phyloP scores from a whole-genome alignment of 2,888 invertebrate genomes.

The Amblyteles armatorius region DNA sequence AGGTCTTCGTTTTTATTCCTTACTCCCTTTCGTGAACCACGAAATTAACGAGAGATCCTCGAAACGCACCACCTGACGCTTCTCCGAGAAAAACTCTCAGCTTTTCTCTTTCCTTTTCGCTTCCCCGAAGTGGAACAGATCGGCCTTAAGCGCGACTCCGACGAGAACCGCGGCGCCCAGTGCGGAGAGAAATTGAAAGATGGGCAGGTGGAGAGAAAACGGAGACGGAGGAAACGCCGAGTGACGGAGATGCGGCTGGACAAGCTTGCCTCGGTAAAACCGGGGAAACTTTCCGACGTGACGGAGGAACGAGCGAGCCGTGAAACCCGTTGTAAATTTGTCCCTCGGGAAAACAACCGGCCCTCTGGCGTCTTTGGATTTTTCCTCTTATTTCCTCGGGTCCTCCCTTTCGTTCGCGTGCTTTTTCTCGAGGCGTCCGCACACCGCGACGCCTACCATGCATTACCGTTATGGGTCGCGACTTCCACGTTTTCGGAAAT shows the following conservation, averaged over 20 bases:
- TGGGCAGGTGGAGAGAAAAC: not conserved
- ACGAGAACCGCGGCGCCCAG: not conserved
- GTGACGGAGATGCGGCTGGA: constrained; percentile 16
- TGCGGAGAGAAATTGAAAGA: constrained; percentile 36
- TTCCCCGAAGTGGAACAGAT: constrained; percentile 53
- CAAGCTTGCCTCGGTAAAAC: not conserved
- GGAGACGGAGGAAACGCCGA: not conserved
- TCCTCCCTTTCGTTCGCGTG: not conserved
- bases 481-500: constrained; percentile 14
- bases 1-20: constrained; percentile 20
- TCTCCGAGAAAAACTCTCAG: constrained; percentile 42
- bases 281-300: constrained; percentile 32
- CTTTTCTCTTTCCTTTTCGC: constrained; percentile 13
- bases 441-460: not conserved
- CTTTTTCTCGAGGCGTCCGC: constrained; percentile 20
- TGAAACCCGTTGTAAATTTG: constrained; percentile 59
- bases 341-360: constrained; percentile 62
- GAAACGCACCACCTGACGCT: constrained; percentile 61
- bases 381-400: not conserved
- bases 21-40: constrained; percentile 40
- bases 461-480: not conserved
- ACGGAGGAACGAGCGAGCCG: not conserved
- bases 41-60: constrained; percentile 62
- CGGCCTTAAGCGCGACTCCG: constrained; percentile 26
- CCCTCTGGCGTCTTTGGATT: constrained; percentile 25